phyloP scores from a whole-genome alignment of 2,888 invertebrate genomes.

The Nemotelus pantherinus region DNA sequence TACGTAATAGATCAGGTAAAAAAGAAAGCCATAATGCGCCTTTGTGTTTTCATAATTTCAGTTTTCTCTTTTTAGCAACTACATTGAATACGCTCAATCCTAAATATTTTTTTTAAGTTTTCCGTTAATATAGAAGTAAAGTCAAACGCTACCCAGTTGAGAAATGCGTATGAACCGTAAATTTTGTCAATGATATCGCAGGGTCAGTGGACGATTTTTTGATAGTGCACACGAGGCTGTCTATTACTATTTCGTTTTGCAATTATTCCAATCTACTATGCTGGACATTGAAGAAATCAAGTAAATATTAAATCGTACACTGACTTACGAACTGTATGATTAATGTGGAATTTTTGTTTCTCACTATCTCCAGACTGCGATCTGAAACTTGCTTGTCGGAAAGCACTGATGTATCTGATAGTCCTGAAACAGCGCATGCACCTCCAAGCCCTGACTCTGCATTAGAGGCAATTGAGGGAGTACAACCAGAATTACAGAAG shows the following conservation, averaged over 20 bases:
- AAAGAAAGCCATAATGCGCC: too few species aligned
- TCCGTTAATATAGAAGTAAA: too few species aligned
- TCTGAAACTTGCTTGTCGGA: constrained; percentile 48
- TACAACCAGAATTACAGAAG: constrained; percentile 68
- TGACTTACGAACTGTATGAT: neutral
- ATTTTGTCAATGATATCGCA: neutral
- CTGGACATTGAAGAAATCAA: constrained; percentile 40
- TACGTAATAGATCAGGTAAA: too few species aligned
- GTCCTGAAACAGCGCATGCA: constrained; percentile 55
- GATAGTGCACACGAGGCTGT: constrained; percentile 39
- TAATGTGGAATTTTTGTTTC: constrained; percentile 1
- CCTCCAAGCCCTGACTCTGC: constrained; percentile 58
- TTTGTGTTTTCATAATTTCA: too few species aligned
- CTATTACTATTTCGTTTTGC: constrained; percentile 50
- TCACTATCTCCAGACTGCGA: constrained; percentile 12
- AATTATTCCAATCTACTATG: constrained; percentile 12
- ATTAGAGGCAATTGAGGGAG: constrained; percentile 65
- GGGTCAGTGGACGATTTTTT: constrained; percentile 9
- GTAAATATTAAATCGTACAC: constrained; percentile 51
- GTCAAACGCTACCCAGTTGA: too few species aligned
- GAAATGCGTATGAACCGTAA: too few species aligned
- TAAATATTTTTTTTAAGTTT: too few species aligned
- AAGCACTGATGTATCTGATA: constrained; percentile 53
- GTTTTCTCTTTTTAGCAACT: too few species aligned
- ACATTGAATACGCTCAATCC: too few species aligned